These are phyloP conservation scores for Andrena bucephala DNA, from an alignment of 2,888 invertebrate genomes.

Conservation along the genomic window DNA sequence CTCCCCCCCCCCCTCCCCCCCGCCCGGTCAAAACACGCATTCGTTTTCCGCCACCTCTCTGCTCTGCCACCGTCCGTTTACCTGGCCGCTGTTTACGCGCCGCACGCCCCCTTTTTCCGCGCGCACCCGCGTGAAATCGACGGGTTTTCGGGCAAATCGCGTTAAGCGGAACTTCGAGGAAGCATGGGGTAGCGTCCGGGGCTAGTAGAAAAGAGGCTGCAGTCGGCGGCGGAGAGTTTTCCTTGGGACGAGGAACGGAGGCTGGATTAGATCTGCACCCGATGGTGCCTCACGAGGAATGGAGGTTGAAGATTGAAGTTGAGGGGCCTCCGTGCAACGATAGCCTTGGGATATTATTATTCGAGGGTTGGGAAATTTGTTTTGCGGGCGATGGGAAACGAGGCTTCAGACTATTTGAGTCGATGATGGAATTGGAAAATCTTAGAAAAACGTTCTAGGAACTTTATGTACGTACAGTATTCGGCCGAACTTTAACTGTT, in stretches of 20 bases:
- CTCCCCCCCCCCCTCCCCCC: too few relatives aligned
- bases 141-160: conserved; percentile 63
- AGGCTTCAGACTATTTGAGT: too few relatives aligned
- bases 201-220: background rate
- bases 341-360: background rate
- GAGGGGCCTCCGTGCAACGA: too few relatives aligned
- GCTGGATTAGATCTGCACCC: conserved; percentile 24
- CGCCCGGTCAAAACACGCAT: conserved; percentile 76
- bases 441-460: too few relatives aligned
- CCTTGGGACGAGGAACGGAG: background rate
- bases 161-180: conserved; percentile 66
- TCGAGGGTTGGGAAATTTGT: too few relatives aligned
- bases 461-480: too few relatives aligned
- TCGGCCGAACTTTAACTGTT: too few relatives aligned
- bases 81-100: conserved; percentile 40
- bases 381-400: background rate
- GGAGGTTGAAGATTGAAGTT: too few relatives aligned
- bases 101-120: conserved; percentile 62
- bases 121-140: conserved; percentile 68
- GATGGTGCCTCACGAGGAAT: conserved; percentile 1
- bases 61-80: conserved; percentile 33
- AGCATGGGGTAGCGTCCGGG: background rate
- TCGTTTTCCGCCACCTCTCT: conserved; percentile 68
- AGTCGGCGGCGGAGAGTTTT: background rate
- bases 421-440: too few relatives aligned